Base-by-base conservation (phyloP, 2,113 vertebrate species). In the Cariama cristata region DNA sequence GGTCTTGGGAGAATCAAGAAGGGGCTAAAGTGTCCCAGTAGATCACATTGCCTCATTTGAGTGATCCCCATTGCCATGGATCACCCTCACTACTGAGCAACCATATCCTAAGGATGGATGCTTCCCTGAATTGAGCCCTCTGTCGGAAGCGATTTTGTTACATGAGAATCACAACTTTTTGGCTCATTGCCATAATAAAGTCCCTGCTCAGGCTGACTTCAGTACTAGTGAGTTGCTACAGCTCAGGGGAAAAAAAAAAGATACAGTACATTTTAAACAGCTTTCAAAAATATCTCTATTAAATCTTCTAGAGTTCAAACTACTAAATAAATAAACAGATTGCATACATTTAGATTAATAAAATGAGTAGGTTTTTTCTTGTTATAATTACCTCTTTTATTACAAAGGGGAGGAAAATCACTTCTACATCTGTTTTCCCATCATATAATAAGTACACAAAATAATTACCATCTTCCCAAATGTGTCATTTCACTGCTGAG, bases 31-130 rank as follows among this genome's bases (percentile, higher is more conserved):
- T 6, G 21, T 42, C 47, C 26, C 38, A 35, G 5, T 8, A 81
- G 44, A 74, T 40, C 47, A 59, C 28, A 30, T 12, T 59, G 47
- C 35, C 35, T 80, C 50, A 22, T 79, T 14, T 73, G 45, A 80
- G 17, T 21, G 35, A 55, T 35, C 9, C 20, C 9, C 8, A 22
- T 4, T 68, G 26, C 33, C 47, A 44, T 0, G 0, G n/a, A 75
- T 59, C 38, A 73, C 11, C 30, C 23, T 89, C 2, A 0, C 14
- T 87, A 33, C 12, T 35, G 30, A 90, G 30, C 30, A 87, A 50
- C 14, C 28, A 3, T 8, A 47, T 38, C 14, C 11, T 47, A 71
- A 91, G 26, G 11, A 32, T 77, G 50, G 55, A 77, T 73, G 28
- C 9, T 60, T 47, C 73, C 72, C 47, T 68, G 69, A 82, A 71